Conservation (phyloP, 2,888 invertebrate genomes). For the Eledona agricola region DNA sequence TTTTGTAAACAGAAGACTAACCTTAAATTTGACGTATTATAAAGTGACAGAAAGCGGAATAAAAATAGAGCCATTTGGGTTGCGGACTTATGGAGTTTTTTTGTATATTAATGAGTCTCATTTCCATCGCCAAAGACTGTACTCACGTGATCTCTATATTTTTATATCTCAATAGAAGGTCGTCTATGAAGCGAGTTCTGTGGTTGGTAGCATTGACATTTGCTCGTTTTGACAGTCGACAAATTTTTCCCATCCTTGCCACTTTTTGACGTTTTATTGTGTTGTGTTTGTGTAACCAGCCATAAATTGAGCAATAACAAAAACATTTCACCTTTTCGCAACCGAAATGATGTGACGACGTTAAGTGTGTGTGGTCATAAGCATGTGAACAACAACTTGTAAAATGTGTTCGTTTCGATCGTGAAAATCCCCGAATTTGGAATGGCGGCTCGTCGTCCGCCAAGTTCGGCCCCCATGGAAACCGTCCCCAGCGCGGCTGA, state of each 20-base stretch:
- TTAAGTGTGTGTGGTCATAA: no score
- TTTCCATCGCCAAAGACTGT: no score
- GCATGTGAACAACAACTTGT: constrained; percentile 3
- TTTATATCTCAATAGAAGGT: no score
- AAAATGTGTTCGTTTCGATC: constrained; percentile 24
- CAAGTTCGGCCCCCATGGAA: constrained; percentile 67
- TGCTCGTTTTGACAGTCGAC: constrained; percentile 22
- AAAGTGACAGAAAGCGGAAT: no score
- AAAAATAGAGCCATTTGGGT: no score
- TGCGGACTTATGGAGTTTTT: no score
- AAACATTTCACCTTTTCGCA: constrained; percentile 13
- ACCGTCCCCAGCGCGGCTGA: constrained; percentile 67
- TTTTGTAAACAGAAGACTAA: no score
- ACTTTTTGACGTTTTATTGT: constrained; percentile 13
- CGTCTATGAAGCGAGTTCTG: no score
- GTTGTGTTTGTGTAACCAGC: constrained; percentile 20
- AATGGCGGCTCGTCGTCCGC: constrained; percentile 65
- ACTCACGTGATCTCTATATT: no score
- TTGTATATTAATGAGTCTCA: no score
- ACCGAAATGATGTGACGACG: constrained; percentile 12
- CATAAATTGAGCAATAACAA: constrained; percentile 13
- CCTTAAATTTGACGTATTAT: no score
- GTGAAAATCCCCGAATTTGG: constrained; percentile 35
- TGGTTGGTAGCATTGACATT: no score
- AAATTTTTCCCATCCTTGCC: constrained; percentile 7